phyloP scores from a whole-genome alignment of 1,140 invertebrate species.

The Apis mellifera region DNA sequence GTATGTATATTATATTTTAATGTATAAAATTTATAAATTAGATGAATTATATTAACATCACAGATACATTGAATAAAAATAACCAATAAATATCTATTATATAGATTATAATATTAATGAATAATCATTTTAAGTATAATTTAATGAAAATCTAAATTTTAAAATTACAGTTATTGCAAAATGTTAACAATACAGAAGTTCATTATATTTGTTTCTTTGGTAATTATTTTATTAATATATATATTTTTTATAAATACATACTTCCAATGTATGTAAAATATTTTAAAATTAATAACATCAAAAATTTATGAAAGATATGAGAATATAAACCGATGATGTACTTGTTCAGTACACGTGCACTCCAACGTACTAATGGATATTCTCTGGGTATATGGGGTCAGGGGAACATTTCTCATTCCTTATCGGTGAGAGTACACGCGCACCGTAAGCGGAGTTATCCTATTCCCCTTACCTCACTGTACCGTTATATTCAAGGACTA shows the following conservation, averaged over 20 bases:
- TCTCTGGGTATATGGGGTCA: not conserved
- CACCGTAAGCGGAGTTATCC: not conserved
- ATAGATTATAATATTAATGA: not conserved
- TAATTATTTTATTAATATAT: conserved; percentile 3
- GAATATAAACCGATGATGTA: not conserved
- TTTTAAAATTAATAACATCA: not conserved
- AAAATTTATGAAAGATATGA: not conserved
- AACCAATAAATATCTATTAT: not conserved
- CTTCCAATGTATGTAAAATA: not conserved
- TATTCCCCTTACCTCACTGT: not conserved
- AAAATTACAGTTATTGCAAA: not conserved
- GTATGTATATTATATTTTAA: not conserved
- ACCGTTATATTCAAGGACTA: not conserved
- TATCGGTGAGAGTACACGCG: not conserved
- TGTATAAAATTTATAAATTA: conserved; percentile 25
- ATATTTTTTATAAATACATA: not conserved
- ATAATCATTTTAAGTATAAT: not conserved
- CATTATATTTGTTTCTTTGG: conserved; percentile 56
- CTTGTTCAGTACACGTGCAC: not conserved
- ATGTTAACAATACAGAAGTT: not conserved
- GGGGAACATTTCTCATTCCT: not conserved
- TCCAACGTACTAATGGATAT: not conserved
- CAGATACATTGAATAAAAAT: not conserved
- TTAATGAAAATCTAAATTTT: not conserved
- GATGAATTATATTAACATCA: not conserved